Evolutionary conservation across 2,113 vertebrate species (phyloP), one percentile per base, ranked within the genome.

Genomic region (Mesoclemmys tuberculata): DNA sequence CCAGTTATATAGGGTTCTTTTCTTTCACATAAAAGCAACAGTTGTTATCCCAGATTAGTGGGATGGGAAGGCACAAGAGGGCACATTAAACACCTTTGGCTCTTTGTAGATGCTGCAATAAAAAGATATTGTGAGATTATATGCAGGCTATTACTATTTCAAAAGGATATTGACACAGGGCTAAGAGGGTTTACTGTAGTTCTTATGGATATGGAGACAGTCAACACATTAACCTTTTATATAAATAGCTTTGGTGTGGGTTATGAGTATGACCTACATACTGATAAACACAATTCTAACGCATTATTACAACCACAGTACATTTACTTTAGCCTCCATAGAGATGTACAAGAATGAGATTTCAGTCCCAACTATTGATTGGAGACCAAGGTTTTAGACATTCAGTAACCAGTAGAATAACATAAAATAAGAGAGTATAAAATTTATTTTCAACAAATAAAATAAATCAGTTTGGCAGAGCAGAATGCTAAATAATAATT

Each of bases 211-310:
- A 88, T 82, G 61, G 74, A 88, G 91, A 88, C 56, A 84, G 51
- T 84, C 91, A 92, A 80, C 56, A 80, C 74, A 92, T 92, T 92
- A 92, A 92, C 91, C 91, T 88, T 92, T 88, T 88, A 88, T 84
- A 92, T 88, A 84, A 88, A 88, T 92, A 88, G 85, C 56, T 88
- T 84, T 54, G 35, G 49, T 88, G 80, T 4, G 31, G 80, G 83
- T 78, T 93, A 86, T 78, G 80, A 78, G 68, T 46, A 82, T 90
- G 84, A 86, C 92, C 79, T 86, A 82, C 68, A 86, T 93, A 86
- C 85, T 90, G 87, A 86, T 85, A 85, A 90, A 90, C 16, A 19
- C 56, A 64, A 68, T 78, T 38, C 83, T 78, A 49, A 78, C 83
- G 51, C 55, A 9, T 81, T 93, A 46, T 79, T 82, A 68, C 78